These are phyloP conservation scores for Microctenopoma stevenorrisi DNA, from an alignment of 2,797 vertebrate genomes.

Conservation along the genomic window DNA sequence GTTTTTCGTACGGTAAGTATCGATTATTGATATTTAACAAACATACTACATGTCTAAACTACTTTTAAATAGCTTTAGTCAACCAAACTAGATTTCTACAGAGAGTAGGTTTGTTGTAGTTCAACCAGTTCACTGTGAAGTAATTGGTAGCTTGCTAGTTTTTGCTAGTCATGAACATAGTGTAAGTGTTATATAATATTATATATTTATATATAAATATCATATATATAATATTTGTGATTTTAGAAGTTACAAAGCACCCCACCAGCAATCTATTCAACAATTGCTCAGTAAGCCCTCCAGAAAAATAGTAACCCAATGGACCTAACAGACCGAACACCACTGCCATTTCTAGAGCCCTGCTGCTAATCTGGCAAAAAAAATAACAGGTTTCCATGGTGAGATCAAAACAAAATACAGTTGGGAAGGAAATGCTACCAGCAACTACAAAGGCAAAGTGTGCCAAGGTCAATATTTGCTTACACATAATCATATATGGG, in stretches of 20 bases:
- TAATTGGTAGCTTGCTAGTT: conserved; percentile 14
- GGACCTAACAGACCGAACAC: conserved; percentile 6
- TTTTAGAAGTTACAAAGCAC: neutral
- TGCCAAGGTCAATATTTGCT: conserved; percentile 41
- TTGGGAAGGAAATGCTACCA: conserved; percentile 55
- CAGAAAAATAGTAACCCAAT: neutral
- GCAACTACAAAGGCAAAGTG: conserved; percentile 76
- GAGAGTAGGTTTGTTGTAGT: too few species aligned
- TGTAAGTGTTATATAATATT: too few species aligned
- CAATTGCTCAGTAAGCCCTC: neutral
- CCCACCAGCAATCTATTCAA: conserved; percentile 3
- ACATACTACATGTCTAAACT: too few species aligned
- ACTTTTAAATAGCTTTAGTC: too few species aligned
- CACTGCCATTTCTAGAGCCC: conserved; percentile 27
- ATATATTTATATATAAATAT: too few species aligned
- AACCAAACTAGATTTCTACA: too few species aligned
- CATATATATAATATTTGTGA: too few species aligned
- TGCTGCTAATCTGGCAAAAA: conserved; percentile 54
- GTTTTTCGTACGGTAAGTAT: too few species aligned
- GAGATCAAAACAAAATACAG: conserved; percentile 67
- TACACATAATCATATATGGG: neutral
- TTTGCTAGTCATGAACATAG: too few species aligned
- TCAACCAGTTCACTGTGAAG: neutral
- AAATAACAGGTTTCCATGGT: conserved; percentile 69
- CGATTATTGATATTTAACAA: too few species aligned